Evolutionary conservation across 2,797 vertebrate genomes (phyloP).

Genomic region (Apogon talboti): DNA sequence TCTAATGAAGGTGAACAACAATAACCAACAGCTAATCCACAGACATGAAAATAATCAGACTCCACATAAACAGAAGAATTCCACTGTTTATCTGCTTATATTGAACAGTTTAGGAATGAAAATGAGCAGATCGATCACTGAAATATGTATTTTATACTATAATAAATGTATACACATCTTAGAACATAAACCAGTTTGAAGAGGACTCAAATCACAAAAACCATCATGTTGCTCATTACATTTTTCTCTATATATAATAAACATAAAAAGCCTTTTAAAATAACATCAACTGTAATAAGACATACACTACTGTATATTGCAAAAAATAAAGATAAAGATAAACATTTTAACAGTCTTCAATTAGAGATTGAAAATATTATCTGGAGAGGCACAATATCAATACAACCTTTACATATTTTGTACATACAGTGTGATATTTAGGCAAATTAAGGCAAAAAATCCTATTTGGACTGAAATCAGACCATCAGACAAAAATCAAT

Average conservation of each 20-base stretch:
- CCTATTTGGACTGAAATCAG: slow-evolving; percentile 52
- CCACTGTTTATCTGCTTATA: slow-evolving; percentile 7
- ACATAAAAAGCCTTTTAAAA: slow-evolving; percentile 38
- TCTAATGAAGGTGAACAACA: slow-evolving; percentile 60
- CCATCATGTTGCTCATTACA: slow-evolving; percentile 46
- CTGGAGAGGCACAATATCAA: slow-evolving; percentile 79
- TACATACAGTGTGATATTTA: slow-evolving; percentile 64
- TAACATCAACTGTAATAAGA: slow-evolving; percentile 44
- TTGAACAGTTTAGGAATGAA: slow-evolving; percentile 27
- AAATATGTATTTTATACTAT: slow-evolving; percentile 30
- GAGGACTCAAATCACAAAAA: slow-evolving; percentile 52
- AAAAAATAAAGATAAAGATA: slow-evolving; percentile 19
- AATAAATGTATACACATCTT: slow-evolving; percentile 50
- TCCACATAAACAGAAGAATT: slow-evolving; percentile 13
- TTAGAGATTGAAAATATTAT: slow-evolving; percentile 62
- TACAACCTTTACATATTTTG: slow-evolving; percentile 66
- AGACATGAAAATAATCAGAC: slow-evolving; percentile 38
- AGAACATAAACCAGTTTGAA: slow-evolving; percentile 50
- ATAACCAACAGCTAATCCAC: slow-evolving; percentile 45
- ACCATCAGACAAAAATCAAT: slow-evolving; percentile 39
- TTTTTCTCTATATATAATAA: slow-evolving; percentile 46
- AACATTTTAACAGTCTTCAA: slow-evolving; percentile 69
- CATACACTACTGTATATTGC: slow-evolving; percentile 29
- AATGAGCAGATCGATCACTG: slow-evolving; percentile 25
- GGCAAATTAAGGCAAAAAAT: slow-evolving; percentile 79